Percentiles rank a stretch among this genome's conserved stretches.
Evolutionary conservation across 2,797 vertebrate genomes (phyloP).

Genomic region (Poeciliopsis infans): DNA sequence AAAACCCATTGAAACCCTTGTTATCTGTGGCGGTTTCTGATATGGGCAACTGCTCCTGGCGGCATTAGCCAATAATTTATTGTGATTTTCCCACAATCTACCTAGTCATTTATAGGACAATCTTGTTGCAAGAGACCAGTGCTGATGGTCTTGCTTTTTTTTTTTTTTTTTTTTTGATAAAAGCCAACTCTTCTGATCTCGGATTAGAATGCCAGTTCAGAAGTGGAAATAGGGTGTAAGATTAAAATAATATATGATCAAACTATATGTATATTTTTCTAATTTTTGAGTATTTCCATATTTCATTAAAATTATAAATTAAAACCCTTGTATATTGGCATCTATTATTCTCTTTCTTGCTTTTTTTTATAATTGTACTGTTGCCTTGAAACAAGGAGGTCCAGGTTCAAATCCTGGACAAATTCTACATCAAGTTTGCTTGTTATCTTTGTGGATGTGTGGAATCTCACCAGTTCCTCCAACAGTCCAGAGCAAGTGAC

Average conservation of each 20-base stretch:
- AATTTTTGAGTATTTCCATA: too few species aligned
- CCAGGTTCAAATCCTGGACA: not conserved
- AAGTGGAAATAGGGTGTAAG: not conserved
- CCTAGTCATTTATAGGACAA: not conserved
- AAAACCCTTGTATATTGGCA: too few species aligned
- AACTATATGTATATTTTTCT: too few species aligned
- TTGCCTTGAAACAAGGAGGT: not conserved
- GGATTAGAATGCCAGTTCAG: not conserved
- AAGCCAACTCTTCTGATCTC: not conserved
- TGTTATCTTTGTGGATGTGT: not conserved
- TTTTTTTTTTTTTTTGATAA: not conserved
- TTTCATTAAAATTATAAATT: too few species aligned
- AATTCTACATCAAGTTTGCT: not conserved
- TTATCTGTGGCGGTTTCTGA: slow-evolving; percentile 3
- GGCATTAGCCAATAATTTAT: not conserved
- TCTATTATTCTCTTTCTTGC: too few species aligned
- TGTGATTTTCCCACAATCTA: not conserved
- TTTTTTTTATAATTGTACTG: not conserved
- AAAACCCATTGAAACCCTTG: slow-evolving; percentile 21
- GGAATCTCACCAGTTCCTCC: not conserved
- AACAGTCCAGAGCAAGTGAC: not conserved
- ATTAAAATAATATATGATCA: not conserved
- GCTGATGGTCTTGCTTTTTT: not conserved
- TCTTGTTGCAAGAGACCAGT: not conserved
- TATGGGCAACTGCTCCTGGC: too few species aligned